Base-by-base conservation (phyloP, 2,888 invertebrate genomes). In the Oegoconia quadripuncta region DNA sequence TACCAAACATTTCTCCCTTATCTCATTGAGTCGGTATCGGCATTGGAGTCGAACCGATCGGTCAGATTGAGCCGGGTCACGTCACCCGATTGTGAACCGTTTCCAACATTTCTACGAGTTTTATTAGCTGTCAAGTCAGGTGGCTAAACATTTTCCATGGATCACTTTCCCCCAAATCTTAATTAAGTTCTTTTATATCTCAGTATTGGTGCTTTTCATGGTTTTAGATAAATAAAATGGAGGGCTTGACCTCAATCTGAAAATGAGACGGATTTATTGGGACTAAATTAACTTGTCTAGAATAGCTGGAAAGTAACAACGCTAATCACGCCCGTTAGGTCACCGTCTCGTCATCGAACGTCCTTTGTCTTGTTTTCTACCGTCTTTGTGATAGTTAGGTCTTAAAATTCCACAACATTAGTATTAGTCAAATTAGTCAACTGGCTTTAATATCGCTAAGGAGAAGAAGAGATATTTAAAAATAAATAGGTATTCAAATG, bases 21-120 rank as follows among this genome's bases (percentile, higher is more conserved):
- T 37, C 42, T 42, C 51, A 55, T 59, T 55, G 50, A 55, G 46
- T 49, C 36, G 51, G 57, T 58, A 52, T 57, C 47, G 51, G 56
- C 48, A 64, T 65, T 62, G 60, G 48, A 48, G 51, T 56, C 70
- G 67, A 62, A 39, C 48, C 48, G 59, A 61, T 60, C 56, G 55
- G 42, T 50, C 48, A 49, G 62, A 69, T 74, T 75, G 79, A 78
- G 75, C 65, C 59, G 71, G 77, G 74, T 78, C 72, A 51, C 42
- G 62, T 67, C 65, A 59, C 50, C 47, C 50, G 61, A 60, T 58
- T 57, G 59, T 53, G 57, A 60, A 52, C 57, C 51, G 59, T 60
- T 64, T 57, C 48, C 48, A 54, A 57, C 55, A 55, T 64, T 64
- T 64, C 67, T 62, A 67, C 46, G 68, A 71, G 65, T 76, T 76